Conservation (phyloP, 2,797 vertebrate genomes). For the Dipus sagitta region DNA sequence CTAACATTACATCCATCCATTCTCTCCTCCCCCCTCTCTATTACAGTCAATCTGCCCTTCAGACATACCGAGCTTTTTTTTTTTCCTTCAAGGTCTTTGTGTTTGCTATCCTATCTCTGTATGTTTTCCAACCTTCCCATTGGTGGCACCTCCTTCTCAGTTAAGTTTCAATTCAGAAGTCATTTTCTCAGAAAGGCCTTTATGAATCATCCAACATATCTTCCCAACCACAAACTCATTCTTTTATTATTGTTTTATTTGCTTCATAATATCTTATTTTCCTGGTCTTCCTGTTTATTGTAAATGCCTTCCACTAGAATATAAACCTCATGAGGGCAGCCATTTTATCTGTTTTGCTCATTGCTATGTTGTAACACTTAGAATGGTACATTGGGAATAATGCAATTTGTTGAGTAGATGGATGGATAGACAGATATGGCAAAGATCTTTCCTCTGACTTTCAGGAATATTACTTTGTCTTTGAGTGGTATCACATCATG, state of each 20-base stretch:
- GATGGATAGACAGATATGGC: not conserved
- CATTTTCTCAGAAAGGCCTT: not conserved
- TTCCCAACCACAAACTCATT: not conserved
- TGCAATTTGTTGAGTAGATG: not conserved
- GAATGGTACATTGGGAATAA: not conserved
- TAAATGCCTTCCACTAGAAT: not conserved
- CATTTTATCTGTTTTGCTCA: not conserved
- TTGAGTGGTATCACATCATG: not conserved
- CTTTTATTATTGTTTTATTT: slow-evolving; percentile 43
- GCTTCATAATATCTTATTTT: slow-evolving; percentile 18
- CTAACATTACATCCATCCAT: not conserved
- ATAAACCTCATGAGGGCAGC: not conserved
- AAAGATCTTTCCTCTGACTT: slow-evolving; percentile 21
- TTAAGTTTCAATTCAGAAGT: slow-evolving; percentile 26
- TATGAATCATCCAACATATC: not conserved
- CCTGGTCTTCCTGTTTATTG: slow-evolving; percentile 7
- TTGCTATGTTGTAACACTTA: not conserved
- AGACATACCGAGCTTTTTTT: not conserved
- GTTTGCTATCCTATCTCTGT: not conserved
- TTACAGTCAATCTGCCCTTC: not conserved
- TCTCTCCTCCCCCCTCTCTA: not conserved
- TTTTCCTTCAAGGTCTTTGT: not conserved
- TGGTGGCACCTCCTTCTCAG: not conserved
- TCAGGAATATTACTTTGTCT: not conserved
- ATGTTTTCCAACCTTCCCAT: not conserved